Evolutionary conservation across 2,113 vertebrate genomes (phyloP).

Genomic region (Lasiurus borealis): DNA sequence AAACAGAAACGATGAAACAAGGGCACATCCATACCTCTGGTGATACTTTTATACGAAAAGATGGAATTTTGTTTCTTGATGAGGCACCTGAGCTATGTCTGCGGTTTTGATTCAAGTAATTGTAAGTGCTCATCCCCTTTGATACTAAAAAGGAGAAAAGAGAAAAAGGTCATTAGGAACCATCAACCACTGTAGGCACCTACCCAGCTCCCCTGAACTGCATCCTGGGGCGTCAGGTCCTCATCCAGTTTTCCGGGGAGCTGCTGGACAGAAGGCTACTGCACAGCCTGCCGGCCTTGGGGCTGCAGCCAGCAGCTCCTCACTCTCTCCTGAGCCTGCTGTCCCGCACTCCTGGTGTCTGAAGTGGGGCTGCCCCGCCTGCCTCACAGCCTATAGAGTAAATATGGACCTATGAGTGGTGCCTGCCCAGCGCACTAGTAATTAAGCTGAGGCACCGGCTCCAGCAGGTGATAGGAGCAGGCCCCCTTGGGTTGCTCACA

Average conservation of each 20-base stretch:
- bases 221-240: not conserved
- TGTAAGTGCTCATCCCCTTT: conserved; percentile 88
- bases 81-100: not conserved
- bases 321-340: not conserved
- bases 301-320: not conserved
- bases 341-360: not conserved
- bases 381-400: not conserved
- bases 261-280: not conserved
- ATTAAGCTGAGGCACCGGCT: not conserved
- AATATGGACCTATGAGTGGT: accelerated
- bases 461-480: not conserved
- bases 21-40: not conserved
- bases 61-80: not conserved
- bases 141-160: conserved; percentile 78
- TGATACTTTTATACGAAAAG: accelerated
- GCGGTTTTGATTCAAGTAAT: conserved; percentile 82
- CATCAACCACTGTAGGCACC: not conserved
- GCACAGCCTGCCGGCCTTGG: not conserved
- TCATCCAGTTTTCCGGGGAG: not conserved
- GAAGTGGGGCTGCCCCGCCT: not conserved
- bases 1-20: accelerated
- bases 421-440: not conserved
- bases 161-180: accelerated
- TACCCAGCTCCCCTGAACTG: not conserved
- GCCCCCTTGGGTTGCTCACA: not conserved